A percentile compares a stretch with the other conserved stretches of the same genome.
Evolutionary conservation across 2,113 vertebrate species (phyloP).

Genomic region (Phoenicopterus ruber): DNA sequence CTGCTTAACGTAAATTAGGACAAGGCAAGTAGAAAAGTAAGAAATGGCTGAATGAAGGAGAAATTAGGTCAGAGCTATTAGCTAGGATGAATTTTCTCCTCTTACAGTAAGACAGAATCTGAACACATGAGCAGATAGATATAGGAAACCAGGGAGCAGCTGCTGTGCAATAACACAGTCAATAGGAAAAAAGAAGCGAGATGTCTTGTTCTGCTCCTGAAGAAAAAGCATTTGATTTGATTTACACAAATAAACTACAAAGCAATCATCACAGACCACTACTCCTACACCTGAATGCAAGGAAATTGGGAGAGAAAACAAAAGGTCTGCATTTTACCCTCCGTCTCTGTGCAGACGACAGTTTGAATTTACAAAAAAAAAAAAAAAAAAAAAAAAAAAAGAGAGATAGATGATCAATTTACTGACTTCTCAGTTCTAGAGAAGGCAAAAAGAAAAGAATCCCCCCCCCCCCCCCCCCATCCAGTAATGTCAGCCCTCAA

Average conservation of each 20-base stretch:
- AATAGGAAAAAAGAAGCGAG: background rate
- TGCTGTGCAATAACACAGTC: background rate
- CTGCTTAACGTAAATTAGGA: background rate
- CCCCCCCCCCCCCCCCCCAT: fast-evolving
- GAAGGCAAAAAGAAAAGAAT: background rate
- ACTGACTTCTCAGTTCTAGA: background rate
- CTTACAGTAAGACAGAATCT: background rate
- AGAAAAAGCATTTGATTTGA: background rate
- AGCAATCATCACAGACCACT: background rate
- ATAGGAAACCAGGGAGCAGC: background rate
- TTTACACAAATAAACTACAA: background rate
- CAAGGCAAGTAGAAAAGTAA: background rate
- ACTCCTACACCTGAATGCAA: background rate
- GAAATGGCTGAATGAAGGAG: background rate
- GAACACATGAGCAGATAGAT: background rate
- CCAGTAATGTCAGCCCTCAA: background rate
- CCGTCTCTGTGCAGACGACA: background rate
- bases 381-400: background rate
- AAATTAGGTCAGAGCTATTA: background rate
- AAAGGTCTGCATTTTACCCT: background rate
- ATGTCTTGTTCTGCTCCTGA: background rate
- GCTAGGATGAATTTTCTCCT: background rate
- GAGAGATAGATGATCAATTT: background rate
- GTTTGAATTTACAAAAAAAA: background rate
- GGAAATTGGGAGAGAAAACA: background rate